These are phyloP conservation scores for Platysteira castanea DNA, from an alignment of 2,113 vertebrate genomes.

Conservation along the genomic window DNA sequence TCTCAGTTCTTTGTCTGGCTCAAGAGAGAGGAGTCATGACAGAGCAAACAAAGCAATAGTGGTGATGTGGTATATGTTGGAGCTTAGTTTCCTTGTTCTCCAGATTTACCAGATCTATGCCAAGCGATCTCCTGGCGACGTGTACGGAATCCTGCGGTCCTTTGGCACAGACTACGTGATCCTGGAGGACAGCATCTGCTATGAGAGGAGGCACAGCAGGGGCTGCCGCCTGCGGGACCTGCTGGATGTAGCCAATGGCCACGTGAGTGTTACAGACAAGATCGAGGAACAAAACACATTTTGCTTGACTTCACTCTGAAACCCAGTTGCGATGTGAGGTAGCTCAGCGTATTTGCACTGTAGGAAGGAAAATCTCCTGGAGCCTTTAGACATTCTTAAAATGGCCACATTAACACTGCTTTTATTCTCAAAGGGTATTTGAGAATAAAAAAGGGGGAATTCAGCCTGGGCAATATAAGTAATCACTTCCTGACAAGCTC, in stretches of 20 bases:
- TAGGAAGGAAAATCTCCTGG: neutral
- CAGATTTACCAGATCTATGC: conserved; percentile 97
- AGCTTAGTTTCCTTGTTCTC: neutral
- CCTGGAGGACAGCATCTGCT: conserved; percentile 95
- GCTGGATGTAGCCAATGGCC: conserved; percentile 89
- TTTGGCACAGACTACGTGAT: conserved; percentile 89
- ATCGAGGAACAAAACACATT: no score
- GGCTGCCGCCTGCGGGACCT: conserved; percentile 92
- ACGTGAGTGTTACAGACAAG: conserved; percentile 73
- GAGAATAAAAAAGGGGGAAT: neutral
- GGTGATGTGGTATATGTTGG: neutral
- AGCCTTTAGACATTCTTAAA: neutral
- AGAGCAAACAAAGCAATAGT: neutral
- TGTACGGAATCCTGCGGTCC: conserved; percentile 79
- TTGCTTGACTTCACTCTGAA: neutral
- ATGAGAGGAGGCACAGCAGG: conserved; percentile 84
- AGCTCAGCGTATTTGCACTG: neutral
- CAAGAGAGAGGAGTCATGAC: neutral
- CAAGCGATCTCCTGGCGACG: conserved; percentile 80
- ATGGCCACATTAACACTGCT: neutral
- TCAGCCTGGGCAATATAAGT: neutral
- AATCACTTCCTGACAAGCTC: neutral
- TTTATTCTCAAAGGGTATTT: neutral
- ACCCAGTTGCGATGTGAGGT: accelerated
- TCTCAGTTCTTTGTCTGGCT: neutral